Evolutionary conservation across 2,113 vertebrate species (phyloP), one percentile per base, ranked within the genome.

Genomic region (Entomyzon cyanotis): DNA sequence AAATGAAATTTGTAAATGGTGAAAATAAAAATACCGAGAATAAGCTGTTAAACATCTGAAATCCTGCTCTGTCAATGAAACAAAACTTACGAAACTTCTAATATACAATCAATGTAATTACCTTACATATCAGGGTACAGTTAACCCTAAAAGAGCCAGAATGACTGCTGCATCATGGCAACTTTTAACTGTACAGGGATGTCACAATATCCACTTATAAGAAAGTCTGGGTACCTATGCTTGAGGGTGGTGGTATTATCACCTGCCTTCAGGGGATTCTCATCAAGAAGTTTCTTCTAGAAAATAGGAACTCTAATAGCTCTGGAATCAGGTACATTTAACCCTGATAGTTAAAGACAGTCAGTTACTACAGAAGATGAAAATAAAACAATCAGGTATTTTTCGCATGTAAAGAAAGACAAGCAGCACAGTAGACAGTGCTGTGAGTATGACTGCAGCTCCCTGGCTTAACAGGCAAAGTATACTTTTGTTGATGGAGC

Each of bases 131-230:
- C 31, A 50, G 74, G 37, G 84, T 74, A 89, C 46, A 90, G 50
- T 33, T 82, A 70, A 90, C 65, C 76, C 78, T 90, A 52, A 67
- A 95, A 92, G 44, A 91, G 81, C 35, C 82, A 96, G 80, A 94
- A 94, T 85, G 52, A 35, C 78, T 84, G 96, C 44, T 95, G 59
- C 49, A 69, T 81, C 52, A 86, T 63, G 67, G 80, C 82, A 80
- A 74, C 35, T 79, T 91, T 91, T 87, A 95, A 90, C 78, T 83
- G 74, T 37, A 47, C 87, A 95, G 73, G 21, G 58, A 93, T 85
- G 46, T 77, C 89, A 85, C 84, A 80, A 84, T 96, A 78, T 63
- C 67, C 87, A 94, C 81, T 95, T 94, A 87, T 14, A 88, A 68
- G 21, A 46, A 69, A 77, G 22, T 60, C 30, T 71, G 39, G 7